Evolutionary conservation across 2,888 invertebrate species (phyloP).

Genomic region (Lepidonotus clava): DNA sequence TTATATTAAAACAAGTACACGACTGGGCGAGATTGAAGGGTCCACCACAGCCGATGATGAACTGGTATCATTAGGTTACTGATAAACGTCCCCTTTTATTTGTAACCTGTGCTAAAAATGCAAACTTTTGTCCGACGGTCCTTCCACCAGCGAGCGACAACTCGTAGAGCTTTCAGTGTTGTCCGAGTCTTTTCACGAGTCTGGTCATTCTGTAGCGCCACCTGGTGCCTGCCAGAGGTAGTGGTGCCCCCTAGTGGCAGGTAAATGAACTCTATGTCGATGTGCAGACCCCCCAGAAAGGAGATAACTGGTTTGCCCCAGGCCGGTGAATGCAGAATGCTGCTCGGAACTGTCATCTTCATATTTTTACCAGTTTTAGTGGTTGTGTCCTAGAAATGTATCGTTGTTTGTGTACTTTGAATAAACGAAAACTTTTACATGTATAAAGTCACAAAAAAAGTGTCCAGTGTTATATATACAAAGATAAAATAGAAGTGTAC

Average conservation of each 20-base stretch:
- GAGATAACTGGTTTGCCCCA: not conserved
- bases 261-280: not conserved
- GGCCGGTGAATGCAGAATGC: not conserved
- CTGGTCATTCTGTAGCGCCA: not conserved
- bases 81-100: not conserved
- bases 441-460: conserved; percentile 28
- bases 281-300: not conserved
- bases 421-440: conserved; percentile 46
- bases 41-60: not conserved
- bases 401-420: conserved; percentile 50
- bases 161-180: conserved; percentile 22
- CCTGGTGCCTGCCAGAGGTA: not conserved
- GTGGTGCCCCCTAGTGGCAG: conserved; percentile 17
- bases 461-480: not conserved
- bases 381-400: conserved; percentile 53
- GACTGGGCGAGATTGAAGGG: not conserved
- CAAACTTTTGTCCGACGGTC: not conserved
- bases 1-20: conserved; percentile 12
- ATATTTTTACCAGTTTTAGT: conserved; percentile 39
- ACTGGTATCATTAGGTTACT: not conserved
- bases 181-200: not conserved
- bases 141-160: not conserved
- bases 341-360: conserved; percentile 13
- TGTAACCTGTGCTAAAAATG: no score
- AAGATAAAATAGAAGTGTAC: not conserved